Conservation (phyloP, 2,888 invertebrate genomes). For the Trissonchulus sp. region DNA sequence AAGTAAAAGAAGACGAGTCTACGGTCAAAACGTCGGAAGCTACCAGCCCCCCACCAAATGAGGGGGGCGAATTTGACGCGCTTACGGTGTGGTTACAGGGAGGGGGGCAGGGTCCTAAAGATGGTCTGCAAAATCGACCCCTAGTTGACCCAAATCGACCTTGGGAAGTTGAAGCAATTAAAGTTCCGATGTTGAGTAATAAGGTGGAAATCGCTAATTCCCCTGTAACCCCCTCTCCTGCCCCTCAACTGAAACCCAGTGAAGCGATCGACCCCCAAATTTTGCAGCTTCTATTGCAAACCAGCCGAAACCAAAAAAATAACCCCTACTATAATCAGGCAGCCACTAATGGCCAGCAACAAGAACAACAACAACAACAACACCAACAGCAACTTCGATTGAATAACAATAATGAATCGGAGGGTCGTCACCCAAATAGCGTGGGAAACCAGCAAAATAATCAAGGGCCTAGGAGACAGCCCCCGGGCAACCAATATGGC, state of each 20-base stretch:
- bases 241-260: neutral
- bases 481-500: too few relatives aligned
- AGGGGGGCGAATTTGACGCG: neutral
- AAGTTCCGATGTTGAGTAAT: neutral
- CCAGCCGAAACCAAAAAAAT: neutral
- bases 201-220: neutral
- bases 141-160: neutral
- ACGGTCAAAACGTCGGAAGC: neutral
- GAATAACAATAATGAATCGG: too few relatives aligned
- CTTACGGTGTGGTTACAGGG: neutral
- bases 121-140: neutral
- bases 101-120: neutral
- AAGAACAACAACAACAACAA: too few relatives aligned
- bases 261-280: neutral
- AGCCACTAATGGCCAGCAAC: too few relatives aligned
- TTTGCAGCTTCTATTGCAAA: neutral
- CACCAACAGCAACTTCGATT: too few relatives aligned
- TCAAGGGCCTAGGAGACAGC: too few relatives aligned
- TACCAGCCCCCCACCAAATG: neutral
- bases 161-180: neutral
- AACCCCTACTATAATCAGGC: too few relatives aligned
- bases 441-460: too few relatives aligned
- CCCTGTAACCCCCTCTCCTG: neutral
- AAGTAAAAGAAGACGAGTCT: too few relatives aligned
- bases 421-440: too few relatives aligned